These are phyloP conservation scores for Noctuana brunneofusca DNA, from an alignment of 2,888 invertebrate genomes.

Conservation along the genomic window DNA sequence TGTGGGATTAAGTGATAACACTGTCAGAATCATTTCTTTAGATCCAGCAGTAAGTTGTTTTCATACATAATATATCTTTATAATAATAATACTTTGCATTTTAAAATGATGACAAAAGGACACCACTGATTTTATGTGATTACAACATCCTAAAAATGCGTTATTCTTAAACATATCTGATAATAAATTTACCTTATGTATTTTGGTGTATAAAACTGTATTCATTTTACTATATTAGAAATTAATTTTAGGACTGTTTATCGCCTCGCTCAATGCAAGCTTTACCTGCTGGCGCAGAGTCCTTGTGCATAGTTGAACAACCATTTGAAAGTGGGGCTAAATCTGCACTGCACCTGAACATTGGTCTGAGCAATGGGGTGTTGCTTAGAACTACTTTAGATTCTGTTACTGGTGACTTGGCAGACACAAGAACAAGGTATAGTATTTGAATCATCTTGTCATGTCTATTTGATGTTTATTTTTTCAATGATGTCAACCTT, in stretches of 20 bases:
- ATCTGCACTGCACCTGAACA: slow-evolving; percentile 94
- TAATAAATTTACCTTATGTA: neutral
- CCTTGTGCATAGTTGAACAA: slow-evolving; percentile 96
- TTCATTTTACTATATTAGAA: neutral
- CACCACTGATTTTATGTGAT: slow-evolving; percentile 79
- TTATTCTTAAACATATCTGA: slow-evolving; percentile 74
- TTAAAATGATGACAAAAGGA: slow-evolving; percentile 78
- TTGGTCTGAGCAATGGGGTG: slow-evolving; percentile 98
- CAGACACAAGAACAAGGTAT: slow-evolving; percentile 96
- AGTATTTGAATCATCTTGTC: neutral
- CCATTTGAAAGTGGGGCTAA: slow-evolving; percentile 87
- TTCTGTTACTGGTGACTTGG: slow-evolving; percentile 97
- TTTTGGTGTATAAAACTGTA: neutral
- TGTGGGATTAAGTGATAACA: slow-evolving; percentile 97
- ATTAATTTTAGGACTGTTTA: slow-evolving; percentile 89
- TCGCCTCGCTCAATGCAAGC: slow-evolving; percentile 98
- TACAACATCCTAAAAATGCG: slow-evolving; percentile 78
- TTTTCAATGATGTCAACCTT: slow-evolving; percentile 67
- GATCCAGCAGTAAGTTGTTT: slow-evolving; percentile 90
- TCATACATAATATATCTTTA: neutral
- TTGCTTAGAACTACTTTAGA: slow-evolving; percentile 96
- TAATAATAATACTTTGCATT: neutral
- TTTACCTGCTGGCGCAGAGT: slow-evolving; percentile 97
- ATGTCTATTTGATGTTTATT: neutral
- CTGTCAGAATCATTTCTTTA: slow-evolving; percentile 97